Base-by-base conservation (phyloP, 2,113 vertebrate species). In the Platichthys flesus region DNA sequence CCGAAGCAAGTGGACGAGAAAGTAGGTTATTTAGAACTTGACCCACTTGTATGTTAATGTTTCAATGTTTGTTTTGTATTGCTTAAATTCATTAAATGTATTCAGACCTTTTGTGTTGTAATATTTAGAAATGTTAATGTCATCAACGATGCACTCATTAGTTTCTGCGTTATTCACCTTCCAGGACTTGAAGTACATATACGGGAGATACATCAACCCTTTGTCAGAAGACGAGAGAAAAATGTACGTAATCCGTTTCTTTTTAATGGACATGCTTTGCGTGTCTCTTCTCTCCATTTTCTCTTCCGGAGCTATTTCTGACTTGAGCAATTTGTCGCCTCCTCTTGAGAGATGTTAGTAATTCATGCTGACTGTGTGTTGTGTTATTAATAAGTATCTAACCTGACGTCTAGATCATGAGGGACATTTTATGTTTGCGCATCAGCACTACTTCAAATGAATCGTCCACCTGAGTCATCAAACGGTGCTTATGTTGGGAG, bases 131-230 rank as follows among this genome's bases (percentile, higher is more conserved):
- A 49, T 49, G 15, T 49, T 3, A 56, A 35, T 51, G 18, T 54
- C 9, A n/a, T 62, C 14, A 15, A 56, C n/a, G 4, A 12, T 40
- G 23, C 9, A 24, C 47, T 63, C 73, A 40, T 79, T 4, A 18
- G 52, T 21, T 21, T 54, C 0, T 63, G 62, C 16, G 0, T 66
- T 9, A 16, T 68, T 49, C 87, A 14, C 81, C 26, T 77, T 89
- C 21, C 93, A 99, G 98, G 97, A 99, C 58, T 94, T 99, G 86
- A 98, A 97, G 84, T 98, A 96, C 92, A 98, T 99, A 90, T 99
- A 99, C 75, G 97, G 97, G 79, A 94, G 97, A 93, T 99, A 97
- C 0, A 94, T 99, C 73, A 91, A 99, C 88, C 95, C 95, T 71
- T 93, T 93, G 0, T 98, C 96, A 64, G 96, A 98, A 85, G 92